Evolutionary conservation across 2,888 invertebrate species (phyloP), one percentile per base, ranked within the genome.

Genomic region (Cantharis flavilabris): DNA sequence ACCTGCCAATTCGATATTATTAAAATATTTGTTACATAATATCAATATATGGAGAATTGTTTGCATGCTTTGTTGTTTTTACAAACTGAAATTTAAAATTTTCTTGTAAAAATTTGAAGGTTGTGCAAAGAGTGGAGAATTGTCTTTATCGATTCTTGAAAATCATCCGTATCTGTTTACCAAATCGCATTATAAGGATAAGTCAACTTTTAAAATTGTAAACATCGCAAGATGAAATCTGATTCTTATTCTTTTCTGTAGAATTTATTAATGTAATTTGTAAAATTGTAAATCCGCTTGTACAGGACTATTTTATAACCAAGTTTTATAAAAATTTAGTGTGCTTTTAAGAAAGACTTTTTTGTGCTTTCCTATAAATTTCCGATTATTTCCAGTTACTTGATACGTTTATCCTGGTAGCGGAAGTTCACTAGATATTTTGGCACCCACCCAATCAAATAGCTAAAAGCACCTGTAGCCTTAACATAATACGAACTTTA

Each of bases 391-490:
- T 49, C 49, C n/a, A 49, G 49, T 49, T 49, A 49, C 49, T 49
- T 49, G 49, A 49, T 49, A 49, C 49, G 49, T 13, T 49, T 49
- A 49, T 49, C 49, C 49, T 49, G 49, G 1, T n/a, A n/a, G 49
- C n/a, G 49, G 49, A 49, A 49, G 49, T 49, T 49, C 49, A 49
- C 49, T 49, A 49, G n/a, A 18, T 67, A 67, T 67, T 20, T 67
- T 67, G 65, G 65, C 20, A 67, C 65, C 20, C 18, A 26, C 23
- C 65, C 65, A 67, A 67, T 67, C 65, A 67, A 67, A 26, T 26
- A 67, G 11, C 65, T 67, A 67, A 67, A 67, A 67, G 65, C 65
- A 67, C 65, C 65, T 67, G 65, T 67, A 67, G 65, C 65, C 16
- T n/a, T 49, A n/a, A 49, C n/a, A 49, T 49, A 49, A 49, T 49